Evolutionary conservation across 2,888 invertebrate species (phyloP).

Genomic region (Zhuqinia jingwanae): DNA sequence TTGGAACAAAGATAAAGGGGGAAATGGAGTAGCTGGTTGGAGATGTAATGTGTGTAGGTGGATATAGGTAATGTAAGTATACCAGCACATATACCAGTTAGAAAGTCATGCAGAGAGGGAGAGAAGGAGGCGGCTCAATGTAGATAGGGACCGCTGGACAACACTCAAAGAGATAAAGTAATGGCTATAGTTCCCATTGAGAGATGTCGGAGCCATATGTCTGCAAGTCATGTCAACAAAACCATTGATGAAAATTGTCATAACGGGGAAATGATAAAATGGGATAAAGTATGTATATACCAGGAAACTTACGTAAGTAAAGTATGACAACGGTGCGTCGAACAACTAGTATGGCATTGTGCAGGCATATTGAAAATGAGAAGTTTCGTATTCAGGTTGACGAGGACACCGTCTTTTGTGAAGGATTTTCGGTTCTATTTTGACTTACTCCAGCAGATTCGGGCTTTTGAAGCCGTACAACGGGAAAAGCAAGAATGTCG

Average conservation of each 20-base stretch:
- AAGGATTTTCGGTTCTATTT: too few relatives aligned
- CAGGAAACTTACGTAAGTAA: slow-evolving; percentile 58
- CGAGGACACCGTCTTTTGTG: too few relatives aligned
- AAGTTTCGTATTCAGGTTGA: not conserved
- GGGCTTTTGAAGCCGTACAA: too few relatives aligned
- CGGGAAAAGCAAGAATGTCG: too few relatives aligned
- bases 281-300: slow-evolving; percentile 62
- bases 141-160: too few relatives aligned
- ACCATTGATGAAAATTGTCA: slow-evolving; percentile 59
- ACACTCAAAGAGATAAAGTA: slow-evolving; percentile 22
- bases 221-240: slow-evolving; percentile 60
- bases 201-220: slow-evolving; percentile 64
- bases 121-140: too few relatives aligned
- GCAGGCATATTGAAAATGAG: not conserved
- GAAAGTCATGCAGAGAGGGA: not conserved
- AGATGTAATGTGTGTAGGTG: too few relatives aligned
- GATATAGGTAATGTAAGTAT: not conserved
- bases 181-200: slow-evolving; percentile 39
- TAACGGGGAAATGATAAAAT: slow-evolving; percentile 63
- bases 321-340: slow-evolving; percentile 48
- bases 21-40: not conserved
- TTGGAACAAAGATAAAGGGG: not conserved
- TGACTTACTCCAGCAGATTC: too few relatives aligned
- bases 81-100: not conserved
- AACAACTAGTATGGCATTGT: not conserved